Percentiles rank a stretch among this genome's conserved stretches.
Evolutionary conservation across 1,140 invertebrate genomes (phyloP).

Genomic region (Grapholita molesta): DNA sequence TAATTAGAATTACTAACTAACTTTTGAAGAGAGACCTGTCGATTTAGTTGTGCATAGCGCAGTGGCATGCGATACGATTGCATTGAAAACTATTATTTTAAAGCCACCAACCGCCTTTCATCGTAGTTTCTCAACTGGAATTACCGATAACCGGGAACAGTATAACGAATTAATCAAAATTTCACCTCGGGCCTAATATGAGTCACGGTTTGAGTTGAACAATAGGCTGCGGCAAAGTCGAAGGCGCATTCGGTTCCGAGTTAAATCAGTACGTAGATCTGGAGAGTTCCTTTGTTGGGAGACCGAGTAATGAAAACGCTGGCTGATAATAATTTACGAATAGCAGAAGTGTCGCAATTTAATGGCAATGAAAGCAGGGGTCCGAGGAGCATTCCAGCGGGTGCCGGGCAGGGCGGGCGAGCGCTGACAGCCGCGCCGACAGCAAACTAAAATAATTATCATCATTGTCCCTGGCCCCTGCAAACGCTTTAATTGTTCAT

Average conservation of each 20-base stretch:
- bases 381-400: conserved; percentile 70
- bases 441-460: conserved; percentile 78
- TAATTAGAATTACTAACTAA: background rate
- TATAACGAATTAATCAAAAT: conserved; percentile 76
- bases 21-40: background rate
- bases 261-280: conserved; percentile 69
- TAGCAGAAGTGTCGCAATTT: conserved; percentile 75
- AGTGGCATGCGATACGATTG: conserved; percentile 21
- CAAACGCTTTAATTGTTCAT: conserved; percentile 77
- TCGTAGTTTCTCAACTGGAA: conserved; percentile 46
- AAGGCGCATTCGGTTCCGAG: conserved; percentile 62
- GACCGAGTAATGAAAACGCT: conserved; percentile 74
- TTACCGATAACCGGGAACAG: conserved; percentile 53
- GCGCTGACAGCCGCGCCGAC: conserved; percentile 64
- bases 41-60: conserved; percentile 17
- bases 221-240: conserved; percentile 46
- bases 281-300: conserved; percentile 71
- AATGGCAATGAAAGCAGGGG: conserved; percentile 68
- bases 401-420: conserved; percentile 34
- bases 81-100: conserved; percentile 40
- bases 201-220: conserved; percentile 67
- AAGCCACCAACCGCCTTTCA: conserved; percentile 48
- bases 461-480: conserved; percentile 74
- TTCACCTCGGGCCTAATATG: conserved; percentile 71
- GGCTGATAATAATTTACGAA: conserved; percentile 77